A percentile compares a stretch with the other conserved stretches of the same genome.
phyloP scores from a whole-genome alignment of 1,140 invertebrate genomes.

The Hormaphis cornu region DNA sequence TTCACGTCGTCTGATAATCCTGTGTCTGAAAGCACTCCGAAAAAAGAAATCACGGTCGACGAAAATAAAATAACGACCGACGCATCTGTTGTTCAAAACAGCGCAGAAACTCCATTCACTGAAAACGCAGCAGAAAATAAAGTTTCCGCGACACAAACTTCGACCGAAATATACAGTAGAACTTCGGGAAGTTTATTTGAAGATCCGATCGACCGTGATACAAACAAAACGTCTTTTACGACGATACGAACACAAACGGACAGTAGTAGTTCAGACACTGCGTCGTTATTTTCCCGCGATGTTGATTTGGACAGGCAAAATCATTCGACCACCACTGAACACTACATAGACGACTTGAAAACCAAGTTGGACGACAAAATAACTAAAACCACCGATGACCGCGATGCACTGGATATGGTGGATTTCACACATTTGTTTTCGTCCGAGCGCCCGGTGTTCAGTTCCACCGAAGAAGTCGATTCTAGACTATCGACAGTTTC shows the following conservation, averaged over 20 bases:
- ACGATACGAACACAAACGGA: not conserved
- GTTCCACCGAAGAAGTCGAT: not conserved
- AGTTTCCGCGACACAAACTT: not conserved
- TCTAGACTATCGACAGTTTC: not conserved
- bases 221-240: not conserved
- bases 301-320: not conserved
- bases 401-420: not conserved
- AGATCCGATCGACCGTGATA: not conserved
- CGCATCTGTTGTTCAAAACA: not conserved
- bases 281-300: not conserved
- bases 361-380: conserved; percentile 5
- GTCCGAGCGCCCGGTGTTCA: not conserved
- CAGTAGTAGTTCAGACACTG: not conserved
- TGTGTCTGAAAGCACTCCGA: not conserved
- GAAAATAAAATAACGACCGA: not conserved
- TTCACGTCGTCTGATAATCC: not conserved
- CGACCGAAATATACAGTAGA: not conserved
- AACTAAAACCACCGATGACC: not conserved
- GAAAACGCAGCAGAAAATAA: not conserved
- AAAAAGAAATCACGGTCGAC: not conserved
- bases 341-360: conserved; percentile 20
- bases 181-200: not conserved
- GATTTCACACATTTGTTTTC: conserved; percentile 9
- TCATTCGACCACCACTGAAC: conserved; percentile 15
- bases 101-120: not conserved